Conservation (phyloP, 2,113 vertebrate species). For the Cyphomyrus plagiostoma region DNA sequence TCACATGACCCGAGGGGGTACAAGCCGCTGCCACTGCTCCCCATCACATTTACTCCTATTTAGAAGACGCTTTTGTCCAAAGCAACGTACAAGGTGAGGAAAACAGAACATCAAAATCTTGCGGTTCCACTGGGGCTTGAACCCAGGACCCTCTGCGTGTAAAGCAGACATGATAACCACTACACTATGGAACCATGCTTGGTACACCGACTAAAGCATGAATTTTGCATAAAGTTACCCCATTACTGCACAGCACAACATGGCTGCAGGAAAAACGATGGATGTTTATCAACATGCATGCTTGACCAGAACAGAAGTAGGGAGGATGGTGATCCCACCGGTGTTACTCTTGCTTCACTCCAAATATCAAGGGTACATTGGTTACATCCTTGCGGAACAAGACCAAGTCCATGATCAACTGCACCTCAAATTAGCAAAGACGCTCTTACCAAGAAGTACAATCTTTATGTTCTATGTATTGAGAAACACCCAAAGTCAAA, state of each 20-base stretch:
- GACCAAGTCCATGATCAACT: neutral
- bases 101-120: rapidly evolving
- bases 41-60: neutral
- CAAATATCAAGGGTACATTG: neutral
- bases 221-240: neutral
- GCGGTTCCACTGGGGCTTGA: constrained; percentile 98
- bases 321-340: neutral
- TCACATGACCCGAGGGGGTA: neutral
- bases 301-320: neutral
- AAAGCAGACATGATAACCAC: constrained; percentile 99
- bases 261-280: neutral
- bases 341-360: neutral
- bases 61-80: neutral
- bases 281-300: neutral
- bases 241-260: neutral
- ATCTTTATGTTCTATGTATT: neutral
- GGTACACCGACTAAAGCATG: rapidly evolving
- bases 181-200: constrained; percentile 88
- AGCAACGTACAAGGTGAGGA: neutral
- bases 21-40: neutral
- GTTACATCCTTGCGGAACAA: neutral
- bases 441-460: neutral
- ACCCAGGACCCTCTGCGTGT: constrained; percentile 99
- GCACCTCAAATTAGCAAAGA: neutral
- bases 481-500: neutral